phyloP scores from a whole-genome alignment of 2,113 vertebrate genomes.

The Pituophis catenifer region DNA sequence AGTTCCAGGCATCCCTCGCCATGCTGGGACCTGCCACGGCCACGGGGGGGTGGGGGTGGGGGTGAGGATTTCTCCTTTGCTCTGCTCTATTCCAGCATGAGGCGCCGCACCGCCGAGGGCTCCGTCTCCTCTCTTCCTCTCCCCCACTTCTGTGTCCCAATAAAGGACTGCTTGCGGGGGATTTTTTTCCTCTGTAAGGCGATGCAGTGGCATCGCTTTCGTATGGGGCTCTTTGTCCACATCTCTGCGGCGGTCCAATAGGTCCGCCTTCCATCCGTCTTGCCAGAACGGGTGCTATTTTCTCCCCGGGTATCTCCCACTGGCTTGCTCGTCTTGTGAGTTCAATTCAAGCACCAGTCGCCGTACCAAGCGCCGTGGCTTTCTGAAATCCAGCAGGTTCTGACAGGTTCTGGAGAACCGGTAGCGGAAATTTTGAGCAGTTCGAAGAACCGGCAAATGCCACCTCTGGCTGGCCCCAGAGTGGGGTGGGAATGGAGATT shows the following conservation, averaged over 20 bases:
- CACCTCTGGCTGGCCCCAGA: no score
- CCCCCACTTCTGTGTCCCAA: background rate
- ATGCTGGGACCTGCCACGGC: constrained; percentile 80
- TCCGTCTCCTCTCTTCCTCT: constrained; percentile 1
- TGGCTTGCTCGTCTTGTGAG: background rate
- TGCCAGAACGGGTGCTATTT: background rate
- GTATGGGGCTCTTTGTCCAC: background rate
- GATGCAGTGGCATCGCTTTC: background rate
- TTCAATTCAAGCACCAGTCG: background rate
- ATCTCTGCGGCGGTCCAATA: background rate
- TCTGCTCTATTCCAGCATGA: background rate
- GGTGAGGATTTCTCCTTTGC: constrained; percentile 59
- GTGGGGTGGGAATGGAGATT: no score
- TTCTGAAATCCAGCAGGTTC: background rate
- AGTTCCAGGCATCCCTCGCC: constrained; percentile 86
- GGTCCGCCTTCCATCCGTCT: background rate
- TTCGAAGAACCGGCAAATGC: no score
- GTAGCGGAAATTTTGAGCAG: no score
- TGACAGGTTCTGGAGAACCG: no score
- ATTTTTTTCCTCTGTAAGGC: background rate
- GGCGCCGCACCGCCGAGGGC: accelerated
- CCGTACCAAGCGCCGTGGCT: background rate
- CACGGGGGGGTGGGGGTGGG: constrained; percentile 51
- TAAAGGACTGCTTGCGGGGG: no score
- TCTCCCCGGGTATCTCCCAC: background rate